phyloP scores from a whole-genome alignment of 2,888 invertebrate genomes.

The Caenorhabditis angaria region DNA sequence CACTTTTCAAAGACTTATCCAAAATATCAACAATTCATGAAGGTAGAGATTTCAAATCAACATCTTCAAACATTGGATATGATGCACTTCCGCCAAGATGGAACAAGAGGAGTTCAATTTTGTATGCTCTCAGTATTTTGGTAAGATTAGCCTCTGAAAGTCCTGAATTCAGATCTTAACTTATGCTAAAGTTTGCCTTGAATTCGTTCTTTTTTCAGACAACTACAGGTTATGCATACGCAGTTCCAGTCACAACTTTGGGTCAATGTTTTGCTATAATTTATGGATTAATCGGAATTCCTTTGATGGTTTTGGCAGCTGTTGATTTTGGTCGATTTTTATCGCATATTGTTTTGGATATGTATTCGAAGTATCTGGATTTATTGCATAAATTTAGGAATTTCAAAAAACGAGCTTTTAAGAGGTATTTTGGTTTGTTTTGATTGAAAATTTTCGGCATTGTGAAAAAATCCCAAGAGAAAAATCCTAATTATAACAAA shows the following conservation, averaged over 20 bases:
- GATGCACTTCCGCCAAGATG: conserved; percentile 67
- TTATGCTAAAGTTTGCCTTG: neutral
- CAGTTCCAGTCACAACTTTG: conserved; percentile 63
- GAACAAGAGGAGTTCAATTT: conserved; percentile 62
- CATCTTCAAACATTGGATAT: conserved; percentile 42
- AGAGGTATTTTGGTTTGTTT: no score
- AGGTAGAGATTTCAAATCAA: conserved; percentile 56
- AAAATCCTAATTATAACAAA: no score
- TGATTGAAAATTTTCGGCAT: no score
- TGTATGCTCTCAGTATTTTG: conserved; percentile 71
- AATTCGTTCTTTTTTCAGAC: conserved; percentile 45
- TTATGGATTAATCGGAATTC: conserved; percentile 67
- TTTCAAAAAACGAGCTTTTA: conserved; percentile 22
- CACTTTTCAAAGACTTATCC: conserved; percentile 37
- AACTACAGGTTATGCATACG: conserved; percentile 70
- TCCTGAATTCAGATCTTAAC: neutral
- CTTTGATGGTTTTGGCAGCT: conserved; percentile 70
- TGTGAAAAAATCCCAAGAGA: no score
- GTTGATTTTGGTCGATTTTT: conserved; percentile 71
- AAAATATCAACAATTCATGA: conserved; percentile 61
- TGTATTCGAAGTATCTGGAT: conserved; percentile 60
- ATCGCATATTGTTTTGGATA: conserved; percentile 65
- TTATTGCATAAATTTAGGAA: conserved; percentile 32
- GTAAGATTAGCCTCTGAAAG: conserved; percentile 24
- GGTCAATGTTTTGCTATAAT: conserved; percentile 68